Percentiles rank a stretch among this genome's conserved stretches.
Evolutionary conservation across 2,113 vertebrate species (phyloP).

Genomic region (Mesoclemmys tuberculata): DNA sequence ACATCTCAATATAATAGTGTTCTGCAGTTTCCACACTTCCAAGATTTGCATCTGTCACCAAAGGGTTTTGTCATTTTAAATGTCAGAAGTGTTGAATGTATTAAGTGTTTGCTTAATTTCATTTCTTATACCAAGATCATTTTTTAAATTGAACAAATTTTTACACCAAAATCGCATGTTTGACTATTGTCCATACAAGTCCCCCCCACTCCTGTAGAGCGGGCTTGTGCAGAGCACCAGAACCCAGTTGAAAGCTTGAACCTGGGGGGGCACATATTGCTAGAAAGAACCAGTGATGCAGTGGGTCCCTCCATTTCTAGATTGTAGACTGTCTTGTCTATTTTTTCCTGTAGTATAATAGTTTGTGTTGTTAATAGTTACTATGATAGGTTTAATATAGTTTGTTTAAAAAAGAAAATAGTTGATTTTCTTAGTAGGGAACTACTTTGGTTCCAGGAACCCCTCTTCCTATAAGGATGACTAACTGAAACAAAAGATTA

Average conservation of each 20-base stretch:
- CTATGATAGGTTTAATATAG: too few species aligned
- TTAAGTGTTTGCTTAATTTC: not conserved
- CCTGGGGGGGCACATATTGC: too few species aligned
- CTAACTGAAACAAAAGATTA: too few species aligned
- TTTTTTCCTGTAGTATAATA: not conserved
- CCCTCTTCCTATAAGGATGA: too few species aligned
- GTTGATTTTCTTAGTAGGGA: too few species aligned
- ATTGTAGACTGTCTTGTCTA: not conserved
- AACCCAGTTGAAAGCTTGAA: not conserved
- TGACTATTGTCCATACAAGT: not conserved
- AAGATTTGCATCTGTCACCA: too few species aligned
- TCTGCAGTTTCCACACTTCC: too few species aligned
- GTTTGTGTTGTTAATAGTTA: too few species aligned
- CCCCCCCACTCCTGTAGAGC: not conserved
- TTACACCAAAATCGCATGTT: not conserved
- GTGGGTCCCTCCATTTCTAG: not conserved
- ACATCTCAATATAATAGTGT: too few species aligned
- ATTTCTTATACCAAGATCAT: not conserved
- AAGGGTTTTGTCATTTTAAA: not conserved
- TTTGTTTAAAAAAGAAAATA: too few species aligned
- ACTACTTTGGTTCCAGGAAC: too few species aligned
- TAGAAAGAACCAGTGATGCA: too few species aligned
- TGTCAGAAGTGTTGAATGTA: not conserved
- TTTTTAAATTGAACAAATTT: not conserved
- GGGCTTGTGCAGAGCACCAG: not conserved